These are phyloP conservation scores for Drosophila dunni DNA, from an alignment of 1,140 invertebrate species.

Conservation along the genomic window DNA sequence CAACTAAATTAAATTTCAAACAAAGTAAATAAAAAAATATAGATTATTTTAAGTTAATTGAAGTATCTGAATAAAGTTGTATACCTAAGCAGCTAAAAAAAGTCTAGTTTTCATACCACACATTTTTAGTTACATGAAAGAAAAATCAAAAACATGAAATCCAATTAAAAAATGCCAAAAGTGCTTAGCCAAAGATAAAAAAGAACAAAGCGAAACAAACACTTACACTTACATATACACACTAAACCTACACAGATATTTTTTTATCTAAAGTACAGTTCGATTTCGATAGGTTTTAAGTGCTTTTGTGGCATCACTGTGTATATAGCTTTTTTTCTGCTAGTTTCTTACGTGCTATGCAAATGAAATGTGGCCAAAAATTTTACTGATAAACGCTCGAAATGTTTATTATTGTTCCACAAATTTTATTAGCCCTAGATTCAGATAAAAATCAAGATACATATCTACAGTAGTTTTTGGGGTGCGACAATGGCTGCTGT, in stretches of 20 bases:
- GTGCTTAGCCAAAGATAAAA: slow-evolving; percentile 10
- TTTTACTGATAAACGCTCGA: slow-evolving; percentile 62
- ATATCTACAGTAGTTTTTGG: slow-evolving; percentile 4
- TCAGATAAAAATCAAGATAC: slow-evolving; percentile 25
- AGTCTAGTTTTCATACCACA: no score
- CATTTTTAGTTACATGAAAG: no score
- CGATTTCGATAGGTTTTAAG: slow-evolving; percentile 37
- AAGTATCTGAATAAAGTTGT: no score
- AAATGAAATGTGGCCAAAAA: slow-evolving; percentile 61
- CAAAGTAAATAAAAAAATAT: no score
- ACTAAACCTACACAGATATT: slow-evolving; percentile 21
- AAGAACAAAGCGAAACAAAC: slow-evolving; percentile 24
- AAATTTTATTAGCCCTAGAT: slow-evolving; percentile 65
- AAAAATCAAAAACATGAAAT: no score
- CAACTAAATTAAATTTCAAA: not conserved
- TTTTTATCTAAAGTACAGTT: slow-evolving; percentile 15
- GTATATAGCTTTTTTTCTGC: not conserved
- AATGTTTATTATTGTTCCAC: slow-evolving; percentile 58
- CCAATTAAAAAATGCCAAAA: not conserved
- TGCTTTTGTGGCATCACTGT: slow-evolving; percentile 20
- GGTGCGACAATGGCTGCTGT: slow-evolving; percentile 54
- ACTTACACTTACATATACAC: not conserved
- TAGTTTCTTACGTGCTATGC: slow-evolving; percentile 18
- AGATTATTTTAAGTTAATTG: no score
- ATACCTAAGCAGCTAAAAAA: no score